Conservation (phyloP, 2,888 invertebrate species). For the Orchestes rusci region DNA sequence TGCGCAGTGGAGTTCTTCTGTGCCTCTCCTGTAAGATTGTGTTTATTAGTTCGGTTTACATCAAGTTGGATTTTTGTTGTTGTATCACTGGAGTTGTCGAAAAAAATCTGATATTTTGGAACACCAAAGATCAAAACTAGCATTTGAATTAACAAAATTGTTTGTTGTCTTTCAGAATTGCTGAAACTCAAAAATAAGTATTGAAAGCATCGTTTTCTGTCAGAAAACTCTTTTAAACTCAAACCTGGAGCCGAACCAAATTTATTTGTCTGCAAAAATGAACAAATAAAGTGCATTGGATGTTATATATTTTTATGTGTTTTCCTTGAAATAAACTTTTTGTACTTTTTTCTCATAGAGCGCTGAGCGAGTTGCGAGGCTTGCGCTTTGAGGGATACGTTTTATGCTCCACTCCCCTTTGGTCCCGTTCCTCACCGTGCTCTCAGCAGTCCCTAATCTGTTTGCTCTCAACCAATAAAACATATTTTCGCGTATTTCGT, state of each 20-base stretch:
- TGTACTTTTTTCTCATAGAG: slow-evolving; percentile 34
- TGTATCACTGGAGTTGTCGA: too few relatives aligned
- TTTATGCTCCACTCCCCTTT: slow-evolving; percentile 15
- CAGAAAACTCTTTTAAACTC: slow-evolving; percentile 36
- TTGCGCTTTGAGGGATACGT: slow-evolving; percentile 27
- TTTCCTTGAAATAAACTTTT: slow-evolving; percentile 43
- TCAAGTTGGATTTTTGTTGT: too few relatives aligned
- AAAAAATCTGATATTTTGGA: too few relatives aligned
- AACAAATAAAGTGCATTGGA: slow-evolving; percentile 42
- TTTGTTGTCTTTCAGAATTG: too few relatives aligned
- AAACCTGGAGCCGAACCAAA: slow-evolving; percentile 38
- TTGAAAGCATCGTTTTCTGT: too few relatives aligned
- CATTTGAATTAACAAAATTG: too few relatives aligned
- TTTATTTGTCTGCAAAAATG: slow-evolving; percentile 38
- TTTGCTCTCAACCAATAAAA: slow-evolving; percentile 35
- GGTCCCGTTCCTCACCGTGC: not conserved
- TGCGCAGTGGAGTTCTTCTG: too few relatives aligned
- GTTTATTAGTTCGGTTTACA: too few relatives aligned
- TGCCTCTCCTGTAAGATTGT: too few relatives aligned
- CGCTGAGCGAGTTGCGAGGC: slow-evolving; percentile 24
- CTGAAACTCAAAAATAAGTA: too few relatives aligned
- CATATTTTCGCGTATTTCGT: too few relatives aligned
- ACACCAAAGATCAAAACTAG: too few relatives aligned
- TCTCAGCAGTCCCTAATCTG: not conserved
- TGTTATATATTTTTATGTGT: slow-evolving; percentile 45